Base-by-base conservation (phyloP, 2,888 invertebrate species). In the Papilio gigon region DNA sequence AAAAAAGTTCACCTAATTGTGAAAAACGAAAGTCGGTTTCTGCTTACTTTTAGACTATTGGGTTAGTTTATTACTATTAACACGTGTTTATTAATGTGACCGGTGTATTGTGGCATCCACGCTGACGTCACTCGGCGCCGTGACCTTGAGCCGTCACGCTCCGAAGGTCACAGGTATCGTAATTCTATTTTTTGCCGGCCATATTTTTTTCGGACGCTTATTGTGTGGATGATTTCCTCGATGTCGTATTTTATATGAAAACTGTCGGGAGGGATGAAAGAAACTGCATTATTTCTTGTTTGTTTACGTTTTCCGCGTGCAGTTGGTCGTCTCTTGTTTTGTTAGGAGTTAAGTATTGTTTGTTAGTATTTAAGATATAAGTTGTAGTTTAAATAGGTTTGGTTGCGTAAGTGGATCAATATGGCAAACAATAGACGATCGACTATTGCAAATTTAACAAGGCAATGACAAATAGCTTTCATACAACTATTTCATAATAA, bases 71-170 rank as follows among this genome's bases (percentile, higher is more conserved):
- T 17, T 30, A 9, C 9, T 56, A 30, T 8, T 27, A 30, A 9
- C 4, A 56, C 53, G 17, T 30, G 53, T 17, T 70, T 47, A 37
- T 59, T 62, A 37, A 56, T 67, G 22, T 59, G 65, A 62, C 67
- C 61, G 67, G 72, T 70, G 70, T 75, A 69, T 74, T 70, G 67
- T 73, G 71, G 68, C 67, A 71, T 66, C 44, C 69, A 61, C 25
- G 44, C 66, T 50, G 63, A 56, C 68, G 61, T 73, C 66, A 65
- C 70, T 71, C 22, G 35, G 17, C 37, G 70, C 68, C 73, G 72
- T 78, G 76, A 74, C 85, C 85, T 84, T 85, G 84, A 79, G 77
- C 78, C 72, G 80, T 80, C 78, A 78, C 79, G 78, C 78, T 77
- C 70, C 71, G 77, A 80, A 82, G 83, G 79, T 75, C 79, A 71